Conservation (phyloP, 1,140 invertebrate genomes). For the Hormaphis cornu region DNA sequence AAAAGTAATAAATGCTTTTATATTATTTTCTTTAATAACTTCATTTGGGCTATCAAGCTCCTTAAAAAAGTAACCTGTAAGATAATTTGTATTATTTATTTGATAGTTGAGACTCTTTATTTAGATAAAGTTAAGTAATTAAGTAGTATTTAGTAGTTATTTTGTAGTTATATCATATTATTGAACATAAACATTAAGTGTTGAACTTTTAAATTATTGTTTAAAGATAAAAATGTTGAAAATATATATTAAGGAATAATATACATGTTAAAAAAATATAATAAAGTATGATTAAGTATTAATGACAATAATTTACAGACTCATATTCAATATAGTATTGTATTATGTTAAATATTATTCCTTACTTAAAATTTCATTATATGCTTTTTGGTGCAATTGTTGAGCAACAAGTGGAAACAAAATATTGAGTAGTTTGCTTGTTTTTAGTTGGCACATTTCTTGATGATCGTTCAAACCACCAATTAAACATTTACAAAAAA, state of each 20-base stretch:
- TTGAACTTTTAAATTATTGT: no score
- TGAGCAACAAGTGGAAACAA: slow-evolving; percentile 19
- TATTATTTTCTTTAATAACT: slow-evolving; percentile 6
- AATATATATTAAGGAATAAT: no score
- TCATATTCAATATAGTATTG: no score
- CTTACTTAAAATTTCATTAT: slow-evolving; percentile 22
- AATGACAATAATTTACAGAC: no score
- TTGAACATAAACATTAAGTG: no score
- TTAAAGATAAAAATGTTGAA: no score
- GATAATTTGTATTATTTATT: neutral
- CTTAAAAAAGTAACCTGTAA: neutral
- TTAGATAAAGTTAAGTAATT: no score
- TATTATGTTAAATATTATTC: neutral
- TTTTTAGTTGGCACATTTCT: slow-evolving; percentile 15
- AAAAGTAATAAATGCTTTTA: slow-evolving; percentile 6
- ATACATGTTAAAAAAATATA: no score
- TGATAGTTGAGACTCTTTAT: no score
- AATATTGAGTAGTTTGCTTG: slow-evolving; percentile 14
- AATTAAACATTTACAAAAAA: slow-evolving; percentile 11
- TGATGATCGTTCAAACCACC: slow-evolving; percentile 1
- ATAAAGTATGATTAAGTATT: no score
- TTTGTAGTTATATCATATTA: no score
- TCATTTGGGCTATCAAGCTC: slow-evolving; percentile 4
- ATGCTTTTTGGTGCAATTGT: slow-evolving; percentile 8
- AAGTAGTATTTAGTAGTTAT: no score